Evolutionary conservation across 1,140 invertebrate species (phyloP).

Genomic region (Brachionus manjavacas): DNA sequence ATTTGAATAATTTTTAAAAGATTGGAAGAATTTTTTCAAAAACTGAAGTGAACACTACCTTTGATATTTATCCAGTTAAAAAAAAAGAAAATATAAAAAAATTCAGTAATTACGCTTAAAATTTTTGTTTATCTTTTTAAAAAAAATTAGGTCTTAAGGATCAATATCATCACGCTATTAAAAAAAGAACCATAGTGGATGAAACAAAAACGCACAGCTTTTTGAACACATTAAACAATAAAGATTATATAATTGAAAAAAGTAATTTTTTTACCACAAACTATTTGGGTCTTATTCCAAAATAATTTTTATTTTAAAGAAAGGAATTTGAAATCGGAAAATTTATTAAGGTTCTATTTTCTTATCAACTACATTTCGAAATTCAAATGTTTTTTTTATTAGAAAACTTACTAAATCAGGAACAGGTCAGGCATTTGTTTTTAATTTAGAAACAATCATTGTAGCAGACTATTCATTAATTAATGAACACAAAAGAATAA

Average conservation of each 20-base stretch:
- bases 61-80: slow-evolving; percentile 9
- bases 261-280: neutral
- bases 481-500: neutral
- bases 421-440: neutral
- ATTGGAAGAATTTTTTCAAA: slow-evolving; percentile 7
- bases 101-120: neutral
- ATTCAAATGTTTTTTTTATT: neutral
- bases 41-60: neutral
- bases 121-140: neutral
- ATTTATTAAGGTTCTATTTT: neutral
- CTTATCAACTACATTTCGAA: neutral
- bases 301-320: neutral
- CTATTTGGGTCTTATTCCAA: neutral
- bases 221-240: neutral
- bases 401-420: neutral
- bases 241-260: neutral
- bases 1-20: neutral
- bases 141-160: neutral
- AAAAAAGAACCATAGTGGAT: neutral
- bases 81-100: neutral
- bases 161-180: neutral
- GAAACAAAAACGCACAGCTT: neutral
- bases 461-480: neutral
- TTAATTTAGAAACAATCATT: slow-evolving; percentile 7
- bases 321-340: neutral